These are phyloP conservation scores for Psittacula cyanocephala DNA, from an alignment of 2,113 vertebrate species.

Conservation along the genomic window DNA sequence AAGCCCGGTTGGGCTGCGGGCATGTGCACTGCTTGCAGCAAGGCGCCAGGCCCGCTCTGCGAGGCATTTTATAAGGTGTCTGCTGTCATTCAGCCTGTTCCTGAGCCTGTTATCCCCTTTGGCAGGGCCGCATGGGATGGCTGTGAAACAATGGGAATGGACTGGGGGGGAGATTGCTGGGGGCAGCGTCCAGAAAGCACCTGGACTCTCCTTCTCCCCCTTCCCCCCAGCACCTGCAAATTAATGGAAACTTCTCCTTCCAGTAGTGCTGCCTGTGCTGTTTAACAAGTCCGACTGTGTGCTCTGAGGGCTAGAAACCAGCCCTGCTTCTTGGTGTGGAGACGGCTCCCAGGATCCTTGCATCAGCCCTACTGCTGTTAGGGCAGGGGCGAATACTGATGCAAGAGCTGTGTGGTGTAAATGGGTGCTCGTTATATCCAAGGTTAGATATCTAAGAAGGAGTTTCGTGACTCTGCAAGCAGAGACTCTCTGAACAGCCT, in stretches of 20 bases:
- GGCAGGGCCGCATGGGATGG: background rate
- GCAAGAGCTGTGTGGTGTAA: background rate
- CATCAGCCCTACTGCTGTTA: background rate
- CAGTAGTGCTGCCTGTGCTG: background rate
- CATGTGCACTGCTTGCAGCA: slow-evolving; percentile 47
- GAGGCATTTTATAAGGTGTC: slow-evolving; percentile 67
- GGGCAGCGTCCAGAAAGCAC: slow-evolving; percentile 57
- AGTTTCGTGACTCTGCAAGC: background rate
- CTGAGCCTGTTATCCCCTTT: slow-evolving; percentile 51
- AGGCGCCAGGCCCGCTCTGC: slow-evolving; percentile 66
- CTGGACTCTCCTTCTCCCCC: slow-evolving; percentile 31
- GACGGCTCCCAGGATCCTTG: background rate
- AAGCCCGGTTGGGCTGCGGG: slow-evolving; percentile 34
- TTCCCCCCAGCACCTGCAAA: slow-evolving; percentile 61
- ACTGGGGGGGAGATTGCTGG: slow-evolving; percentile 11
- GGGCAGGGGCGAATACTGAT: background rate
- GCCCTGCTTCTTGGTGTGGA: background rate
- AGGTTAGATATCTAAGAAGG: background rate
- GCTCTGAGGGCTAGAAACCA: slow-evolving; percentile 8
- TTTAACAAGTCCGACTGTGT: slow-evolving; percentile 30
- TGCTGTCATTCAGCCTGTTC: slow-evolving; percentile 66
- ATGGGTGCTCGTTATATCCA: background rate
- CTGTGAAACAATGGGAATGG: slow-evolving; percentile 29
- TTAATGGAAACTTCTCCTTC: slow-evolving; percentile 61
- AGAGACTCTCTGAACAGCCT: background rate